Evolutionary conservation across 1,140 invertebrate genomes (phyloP).

Genomic region (Colletes latitarsis): DNA sequence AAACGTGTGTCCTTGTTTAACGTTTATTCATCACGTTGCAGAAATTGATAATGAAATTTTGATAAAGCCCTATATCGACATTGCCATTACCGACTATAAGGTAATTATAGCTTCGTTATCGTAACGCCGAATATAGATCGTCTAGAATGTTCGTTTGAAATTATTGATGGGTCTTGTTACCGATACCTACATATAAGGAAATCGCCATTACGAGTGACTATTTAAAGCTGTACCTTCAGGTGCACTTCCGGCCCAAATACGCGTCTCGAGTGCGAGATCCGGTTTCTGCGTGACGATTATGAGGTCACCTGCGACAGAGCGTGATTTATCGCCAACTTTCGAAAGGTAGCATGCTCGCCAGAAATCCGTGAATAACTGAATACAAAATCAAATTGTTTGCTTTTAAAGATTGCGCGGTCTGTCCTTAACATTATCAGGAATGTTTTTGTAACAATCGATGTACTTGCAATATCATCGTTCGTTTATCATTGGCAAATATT

Average conservation of each 20-base stretch:
- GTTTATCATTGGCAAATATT: neutral
- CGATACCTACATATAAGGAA: slow-evolving; percentile 33
- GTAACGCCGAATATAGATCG: slow-evolving; percentile 28
- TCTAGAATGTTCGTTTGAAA: slow-evolving; percentile 18
- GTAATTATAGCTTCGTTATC: slow-evolving; percentile 16
- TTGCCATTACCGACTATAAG: neutral
- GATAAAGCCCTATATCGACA: neutral
- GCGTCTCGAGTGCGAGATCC: slow-evolving; percentile 65
- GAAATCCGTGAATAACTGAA: slow-evolving; percentile 13
- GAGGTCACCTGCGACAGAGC: slow-evolving; percentile 43
- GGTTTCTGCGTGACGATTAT: slow-evolving; percentile 59
- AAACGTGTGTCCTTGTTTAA: too few relatives aligned
- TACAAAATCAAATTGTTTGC: neutral
- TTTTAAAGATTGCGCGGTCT: neutral
- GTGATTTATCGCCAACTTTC: slow-evolving; percentile 50
- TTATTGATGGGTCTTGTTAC: slow-evolving; percentile 28
- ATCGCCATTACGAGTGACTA: slow-evolving; percentile 49
- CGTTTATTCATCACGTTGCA: neutral
- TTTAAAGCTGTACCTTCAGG: slow-evolving; percentile 64
- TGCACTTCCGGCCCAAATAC: slow-evolving; percentile 71
- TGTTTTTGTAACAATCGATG: neutral
- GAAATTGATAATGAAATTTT: neutral
- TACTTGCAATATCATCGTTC: neutral
- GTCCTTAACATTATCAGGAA: neutral
- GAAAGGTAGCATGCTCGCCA: slow-evolving; percentile 30